Base-by-base conservation (phyloP, 2,888 invertebrate species). In the Pantelozetes paolii region DNA sequence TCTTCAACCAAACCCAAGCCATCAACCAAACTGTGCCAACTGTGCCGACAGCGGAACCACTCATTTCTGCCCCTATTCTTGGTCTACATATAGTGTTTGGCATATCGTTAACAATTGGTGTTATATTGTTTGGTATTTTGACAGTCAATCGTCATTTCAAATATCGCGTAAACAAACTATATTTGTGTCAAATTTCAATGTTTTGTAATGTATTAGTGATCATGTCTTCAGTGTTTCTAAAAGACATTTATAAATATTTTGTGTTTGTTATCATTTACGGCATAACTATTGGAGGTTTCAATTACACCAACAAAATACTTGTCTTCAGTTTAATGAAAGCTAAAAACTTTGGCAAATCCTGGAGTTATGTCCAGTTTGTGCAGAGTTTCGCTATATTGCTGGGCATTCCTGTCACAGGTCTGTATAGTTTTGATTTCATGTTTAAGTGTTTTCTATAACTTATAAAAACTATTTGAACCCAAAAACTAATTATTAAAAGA, bases 101-200 rank as follows among this genome's bases (percentile, higher is more conserved):
- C 20, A 64, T 64, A 6, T 64, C 40, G 1, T 64, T 64, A n/a
- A 40, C 40, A 40, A 20, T 64, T 18, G 64, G 64, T 64, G 64
- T 64, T 28, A 40, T 64, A 64, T 20, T 64, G 23, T 64, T 64
- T 23, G 64, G 64, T 9, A 36, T 13, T 23, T 20, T 64, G 20
- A 64, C 64, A 40, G 64, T 64, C 20, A 64, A 64, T 20, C 64
- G 64, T 36, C 32, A 40, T 15, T 64, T 40, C 15, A 18, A 64
- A 1, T 40, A 30, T 40, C 36, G 64, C 1, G n/a, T 64, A 18
- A 32, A 64, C 36, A 36, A 40, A 40, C 40, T 30, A 32, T 64
- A 64, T 64, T 40, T 64, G 3, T 64, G 64, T 40, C 64, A 64
- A 40, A 64, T n/a, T 13, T 64, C 64, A 23, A 64, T 64, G 64